phyloP scores from a whole-genome alignment of 2,113 vertebrate genomes.

The Heterocephalus glaber region DNA sequence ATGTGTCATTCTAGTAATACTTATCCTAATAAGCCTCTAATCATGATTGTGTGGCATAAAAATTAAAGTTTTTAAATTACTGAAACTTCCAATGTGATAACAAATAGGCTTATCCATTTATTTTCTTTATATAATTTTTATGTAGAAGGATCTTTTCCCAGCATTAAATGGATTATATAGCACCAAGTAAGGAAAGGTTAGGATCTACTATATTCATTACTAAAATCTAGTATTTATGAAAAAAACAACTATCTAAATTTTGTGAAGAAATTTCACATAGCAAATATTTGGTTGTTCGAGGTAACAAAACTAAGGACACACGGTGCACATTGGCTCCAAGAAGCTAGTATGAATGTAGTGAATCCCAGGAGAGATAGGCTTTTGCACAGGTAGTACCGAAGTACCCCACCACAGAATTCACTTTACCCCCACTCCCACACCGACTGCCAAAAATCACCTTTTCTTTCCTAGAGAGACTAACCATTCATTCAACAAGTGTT shows the following conservation, averaged over 20 bases:
- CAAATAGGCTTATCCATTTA: not conserved
- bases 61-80: slow-evolving; percentile 46
- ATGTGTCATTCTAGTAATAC: not conserved
- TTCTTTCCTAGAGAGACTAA: slow-evolving; percentile 2
- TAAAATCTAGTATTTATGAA: slow-evolving; percentile 38
- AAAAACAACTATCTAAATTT: slow-evolving; percentile 25
- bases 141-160: not conserved
- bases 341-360: not conserved
- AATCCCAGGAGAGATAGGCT: not conserved
- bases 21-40: slow-evolving; percentile 29
- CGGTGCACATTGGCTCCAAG: not conserved
- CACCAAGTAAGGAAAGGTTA: slow-evolving; percentile 47
- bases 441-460: slow-evolving; percentile 17
- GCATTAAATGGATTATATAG: slow-evolving; percentile 26
- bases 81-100: slow-evolving; percentile 33
- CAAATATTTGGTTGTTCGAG: slow-evolving; percentile 16
- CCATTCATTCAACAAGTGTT: slow-evolving; percentile 11
- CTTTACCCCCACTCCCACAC: not conserved
- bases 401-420: not conserved
- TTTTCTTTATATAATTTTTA: slow-evolving; percentile 58
- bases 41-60: not conserved
- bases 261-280: slow-evolving; percentile 11
- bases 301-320: not conserved
- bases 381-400: not conserved
- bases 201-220: not conserved